phyloP scores from a whole-genome alignment of 2,888 invertebrate species.

The Andrena camellia region DNA sequence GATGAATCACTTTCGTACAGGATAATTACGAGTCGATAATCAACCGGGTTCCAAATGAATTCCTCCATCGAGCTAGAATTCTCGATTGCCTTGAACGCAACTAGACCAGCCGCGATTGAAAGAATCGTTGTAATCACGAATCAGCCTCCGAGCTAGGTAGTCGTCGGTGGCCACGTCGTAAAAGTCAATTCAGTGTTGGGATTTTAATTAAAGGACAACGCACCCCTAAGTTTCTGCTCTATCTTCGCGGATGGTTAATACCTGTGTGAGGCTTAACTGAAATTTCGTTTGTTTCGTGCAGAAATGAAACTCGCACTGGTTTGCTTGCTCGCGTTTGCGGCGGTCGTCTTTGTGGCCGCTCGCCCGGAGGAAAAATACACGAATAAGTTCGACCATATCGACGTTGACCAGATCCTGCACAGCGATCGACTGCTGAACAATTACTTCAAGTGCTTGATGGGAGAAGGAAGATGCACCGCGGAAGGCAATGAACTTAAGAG shows the following conservation, averaged over 20 bases:
- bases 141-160: neutral
- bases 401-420: conserved; percentile 89
- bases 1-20: neutral
- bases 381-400: conserved; percentile 89
- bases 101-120: neutral
- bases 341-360: conserved; percentile 65
- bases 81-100: neutral
- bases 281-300: conserved; percentile 24
- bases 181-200: neutral
- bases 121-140: neutral
- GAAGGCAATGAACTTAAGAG: conserved; percentile 90
- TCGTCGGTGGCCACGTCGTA: neutral
- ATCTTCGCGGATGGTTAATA: neutral
- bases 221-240: neutral
- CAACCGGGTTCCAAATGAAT: neutral
- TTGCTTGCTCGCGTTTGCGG: conserved; percentile 70
- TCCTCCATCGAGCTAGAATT: neutral
- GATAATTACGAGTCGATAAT: neutral
- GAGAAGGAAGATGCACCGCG: conserved; percentile 88
- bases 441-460: conserved; percentile 89
- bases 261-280: neutral
- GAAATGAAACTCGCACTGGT: conserved; percentile 75
- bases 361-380: conserved; percentile 85
- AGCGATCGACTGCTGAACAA: conserved; percentile 88
- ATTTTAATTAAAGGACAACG: neutral